Conservation (phyloP, 2,113 vertebrate species). For the Mystacornis crossleyi region DNA sequence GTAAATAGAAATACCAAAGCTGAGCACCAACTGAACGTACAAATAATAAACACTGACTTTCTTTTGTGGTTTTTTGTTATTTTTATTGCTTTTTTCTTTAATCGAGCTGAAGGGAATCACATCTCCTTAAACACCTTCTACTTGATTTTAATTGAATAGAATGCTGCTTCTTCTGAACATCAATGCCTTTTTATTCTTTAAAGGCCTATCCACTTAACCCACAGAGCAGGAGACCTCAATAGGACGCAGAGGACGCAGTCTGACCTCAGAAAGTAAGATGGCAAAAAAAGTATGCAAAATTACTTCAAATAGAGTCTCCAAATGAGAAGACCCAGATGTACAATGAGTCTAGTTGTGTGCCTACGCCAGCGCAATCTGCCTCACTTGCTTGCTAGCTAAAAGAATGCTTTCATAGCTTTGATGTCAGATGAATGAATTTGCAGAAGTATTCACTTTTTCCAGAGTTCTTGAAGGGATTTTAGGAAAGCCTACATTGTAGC, state of each 20-base stretch:
- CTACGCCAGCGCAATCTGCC: not conserved
- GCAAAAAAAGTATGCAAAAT: not conserved
- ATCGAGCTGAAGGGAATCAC: not conserved
- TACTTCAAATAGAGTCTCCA: conserved; percentile 41
- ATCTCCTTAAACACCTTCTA: conserved; percentile 20
- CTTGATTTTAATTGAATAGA: conserved; percentile 32
- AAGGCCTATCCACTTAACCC: conserved; percentile 33
- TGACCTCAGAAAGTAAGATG: not conserved
- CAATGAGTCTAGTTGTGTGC: conserved; percentile 26
- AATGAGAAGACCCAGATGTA: not conserved
- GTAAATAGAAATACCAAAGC: conserved; percentile 62
- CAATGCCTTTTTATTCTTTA: conserved; percentile 18
- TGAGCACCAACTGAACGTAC: not conserved
- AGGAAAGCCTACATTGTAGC: not conserved
- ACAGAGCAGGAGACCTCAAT: not conserved
- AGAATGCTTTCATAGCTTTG: conserved; percentile 41
- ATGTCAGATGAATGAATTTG: conserved; percentile 52
- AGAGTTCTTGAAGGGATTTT: conserved; percentile 39
- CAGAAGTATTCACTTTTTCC: conserved; percentile 36
- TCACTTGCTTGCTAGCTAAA: conserved; percentile 17
- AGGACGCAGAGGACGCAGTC: not conserved
- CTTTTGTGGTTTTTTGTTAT: not conserved
- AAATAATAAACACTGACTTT: conserved; percentile 37
- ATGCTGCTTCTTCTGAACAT: conserved; percentile 14
- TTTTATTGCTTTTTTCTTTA: not conserved